Base-by-base conservation (phyloP, 1,140 invertebrate genomes). In the Hylaeus anthracinus region DNA sequence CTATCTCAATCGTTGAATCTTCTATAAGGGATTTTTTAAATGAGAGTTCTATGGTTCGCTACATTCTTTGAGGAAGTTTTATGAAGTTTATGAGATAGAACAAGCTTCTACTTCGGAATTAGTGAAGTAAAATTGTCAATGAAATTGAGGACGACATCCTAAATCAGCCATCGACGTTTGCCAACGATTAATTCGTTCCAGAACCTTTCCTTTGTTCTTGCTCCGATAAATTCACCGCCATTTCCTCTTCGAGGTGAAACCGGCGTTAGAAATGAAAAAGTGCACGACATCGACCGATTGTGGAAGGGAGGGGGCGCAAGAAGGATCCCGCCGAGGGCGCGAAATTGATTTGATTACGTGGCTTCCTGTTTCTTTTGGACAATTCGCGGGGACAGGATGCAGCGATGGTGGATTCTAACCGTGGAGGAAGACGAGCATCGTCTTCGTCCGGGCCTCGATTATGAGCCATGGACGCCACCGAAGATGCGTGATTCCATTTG, bases 401-500 rank as follows among this genome's bases (percentile, higher is more conserved):
- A 43, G 26, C n/a, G 65, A 45, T 5, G 39, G 56, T 61, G 64
- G 76, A 72, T 79, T n/a, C 45, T 15, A 63, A 56, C 15, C 39
- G 56, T 12, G 58, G 26, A 14, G 58, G 71, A 67, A 60, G 53
- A 76, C 78, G 64, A 39, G 41, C 75, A 14, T 4, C 26, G 56
- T 55, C 12, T 77, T 77, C 37, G 69, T 63, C 63, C 26, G 48
- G 48, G 70, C 61, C 66, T 86, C 84, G 84, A 83, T 86, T 86
- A 83, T 65, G 77, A 39, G 64, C 63, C 45, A 26, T n/a, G 12
- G 8, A 69, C 56, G 70, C 72, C 58, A 48, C 39, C 61, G 66
- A 78, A 71, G 82, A 87, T 63, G 79, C 85, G 85, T 86, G 85
- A 87, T 87, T 87, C 84, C 87, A 88, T 88, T 88, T 88, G 82